Percentiles rank a stretch among this genome's conserved stretches.
phyloP scores from a whole-genome alignment of 2,888 invertebrate species.

The Lasioglossum zephyrum region DNA sequence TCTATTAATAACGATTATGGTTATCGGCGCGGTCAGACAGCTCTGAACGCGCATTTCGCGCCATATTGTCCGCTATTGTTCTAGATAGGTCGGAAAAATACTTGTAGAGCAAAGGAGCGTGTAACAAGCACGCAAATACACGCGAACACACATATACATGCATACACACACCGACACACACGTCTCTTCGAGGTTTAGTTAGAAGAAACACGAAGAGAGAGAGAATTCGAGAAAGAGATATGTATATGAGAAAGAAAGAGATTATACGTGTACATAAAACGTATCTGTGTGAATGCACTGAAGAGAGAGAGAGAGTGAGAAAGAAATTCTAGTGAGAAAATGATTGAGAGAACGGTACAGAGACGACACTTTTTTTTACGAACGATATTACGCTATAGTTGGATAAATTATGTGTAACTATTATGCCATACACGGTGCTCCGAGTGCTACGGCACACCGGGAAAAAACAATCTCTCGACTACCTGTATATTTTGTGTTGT shows the following conservation, averaged over 20 bases:
- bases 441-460: conserved; percentile 80
- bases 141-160: not conserved
- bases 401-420: conserved; percentile 73
- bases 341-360: conserved; percentile 32
- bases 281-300: conserved; percentile 7
- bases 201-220: conserved; percentile 6
- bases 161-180: not conserved
- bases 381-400: conserved; percentile 70
- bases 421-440: conserved; percentile 78
- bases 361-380: conserved; percentile 71
- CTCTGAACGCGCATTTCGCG: conserved; percentile 33
- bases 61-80: conserved; percentile 61
- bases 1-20: conserved; percentile 48
- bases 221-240: not conserved
- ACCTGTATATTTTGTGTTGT: conserved; percentile 78
- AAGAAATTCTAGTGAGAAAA: conserved; percentile 11
- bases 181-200: not conserved
- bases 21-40: conserved; percentile 31
- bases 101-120: conserved; percentile 47
- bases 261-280: conserved; percentile 14
- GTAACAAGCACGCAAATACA: conserved; percentile 22
- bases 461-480: conserved; percentile 74
- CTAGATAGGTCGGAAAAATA: conserved; percentile 63
- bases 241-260: not conserved
- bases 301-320: not conserved